Conservation (phyloP, 2,888 invertebrate species). For the Thysanoteuthis rhombus region DNA sequence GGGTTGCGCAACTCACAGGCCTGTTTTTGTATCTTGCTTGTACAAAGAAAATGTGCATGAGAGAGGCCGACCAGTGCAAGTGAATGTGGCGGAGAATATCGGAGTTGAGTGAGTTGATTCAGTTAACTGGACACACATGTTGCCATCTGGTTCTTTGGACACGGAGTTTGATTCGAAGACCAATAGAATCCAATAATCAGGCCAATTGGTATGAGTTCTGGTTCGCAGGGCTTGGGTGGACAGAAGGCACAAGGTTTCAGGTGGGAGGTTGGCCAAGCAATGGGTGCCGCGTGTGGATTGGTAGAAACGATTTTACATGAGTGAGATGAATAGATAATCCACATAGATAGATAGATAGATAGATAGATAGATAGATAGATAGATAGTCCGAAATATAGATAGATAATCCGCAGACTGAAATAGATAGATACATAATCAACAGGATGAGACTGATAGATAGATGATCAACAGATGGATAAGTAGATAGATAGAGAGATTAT, state of each 20-base stretch:
- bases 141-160: not conserved
- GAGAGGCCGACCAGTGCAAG: not conserved
- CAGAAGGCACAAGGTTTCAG: not conserved
- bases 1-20: not conserved
- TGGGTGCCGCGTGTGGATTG: not conserved
- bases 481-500: too few species aligned
- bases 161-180: not conserved
- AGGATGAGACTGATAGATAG: too few species aligned
- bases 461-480: too few species aligned
- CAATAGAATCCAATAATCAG: not conserved
- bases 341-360: too few species aligned
- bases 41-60: not conserved
- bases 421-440: too few species aligned
- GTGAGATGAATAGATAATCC: too few species aligned
- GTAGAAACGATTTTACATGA: not conserved
- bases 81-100: not conserved
- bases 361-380: too few species aligned
- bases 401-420: too few species aligned
- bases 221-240: not conserved
- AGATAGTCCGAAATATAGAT: too few species aligned
- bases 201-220: not conserved
- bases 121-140: not conserved
- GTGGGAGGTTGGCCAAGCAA: not conserved
- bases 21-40: not conserved
- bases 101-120: not conserved